Evolutionary conservation across 2,888 invertebrate species (phyloP).

Genomic region (Aspidiotus rigidus): DNA sequence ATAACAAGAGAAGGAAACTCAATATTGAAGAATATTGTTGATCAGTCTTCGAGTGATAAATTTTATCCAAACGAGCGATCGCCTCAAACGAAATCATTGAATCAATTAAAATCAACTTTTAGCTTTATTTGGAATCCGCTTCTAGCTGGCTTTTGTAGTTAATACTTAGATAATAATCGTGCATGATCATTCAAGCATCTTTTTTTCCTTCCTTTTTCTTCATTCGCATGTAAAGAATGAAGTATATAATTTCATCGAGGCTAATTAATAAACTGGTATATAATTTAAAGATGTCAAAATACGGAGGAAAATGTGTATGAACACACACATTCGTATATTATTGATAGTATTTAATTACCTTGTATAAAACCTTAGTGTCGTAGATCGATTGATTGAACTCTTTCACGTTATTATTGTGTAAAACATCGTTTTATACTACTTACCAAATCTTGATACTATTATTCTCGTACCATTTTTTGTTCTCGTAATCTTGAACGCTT

Average conservation of each 20-base stretch:
- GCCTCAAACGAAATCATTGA: constrained; percentile 12
- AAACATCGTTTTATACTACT: too few relatives aligned
- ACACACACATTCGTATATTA: constrained; percentile 9
- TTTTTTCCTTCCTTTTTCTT: not conserved
- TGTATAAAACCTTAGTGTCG: constrained; percentile 8
- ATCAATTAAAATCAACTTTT: constrained; percentile 18
- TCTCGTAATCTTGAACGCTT: not conserved
- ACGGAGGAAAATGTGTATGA: constrained; percentile 17
- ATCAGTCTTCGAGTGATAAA: too few relatives aligned
- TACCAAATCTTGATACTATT: too few relatives aligned
- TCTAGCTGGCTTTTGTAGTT: constrained; percentile 26
- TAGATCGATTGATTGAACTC: constrained; percentile 15
- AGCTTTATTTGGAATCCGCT: constrained; percentile 23
- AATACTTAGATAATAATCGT: constrained; percentile 13
- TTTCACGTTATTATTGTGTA: too few relatives aligned
- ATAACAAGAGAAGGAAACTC: too few relatives aligned
- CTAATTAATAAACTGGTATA: not conserved
- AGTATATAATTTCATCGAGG: too few relatives aligned
- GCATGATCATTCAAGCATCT: constrained; percentile 10
- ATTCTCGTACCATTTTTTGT: not conserved
- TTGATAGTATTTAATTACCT: not conserved
- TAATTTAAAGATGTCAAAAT: not conserved
- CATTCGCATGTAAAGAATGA: too few relatives aligned
- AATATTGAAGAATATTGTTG: too few relatives aligned
- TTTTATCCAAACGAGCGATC: too few relatives aligned